Evolutionary conservation across 2,797 vertebrate genomes (phyloP).

Genomic region (Vireo griseus): DNA sequence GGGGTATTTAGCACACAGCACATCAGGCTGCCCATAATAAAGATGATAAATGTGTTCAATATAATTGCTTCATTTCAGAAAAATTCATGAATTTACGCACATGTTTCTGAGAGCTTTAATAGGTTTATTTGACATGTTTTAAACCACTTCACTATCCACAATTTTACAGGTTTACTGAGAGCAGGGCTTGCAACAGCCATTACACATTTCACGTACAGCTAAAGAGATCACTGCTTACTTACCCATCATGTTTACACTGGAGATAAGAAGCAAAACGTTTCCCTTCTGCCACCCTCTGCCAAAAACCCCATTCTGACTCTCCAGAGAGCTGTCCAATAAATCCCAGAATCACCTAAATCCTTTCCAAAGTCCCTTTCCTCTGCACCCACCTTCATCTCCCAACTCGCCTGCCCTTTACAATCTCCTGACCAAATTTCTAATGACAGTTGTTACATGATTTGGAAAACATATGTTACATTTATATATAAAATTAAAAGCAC

Average conservation of each 20-base stretch:
- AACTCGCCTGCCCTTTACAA: not conserved
- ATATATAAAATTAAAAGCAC: not conserved
- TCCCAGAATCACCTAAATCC: not conserved
- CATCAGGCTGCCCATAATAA: not conserved
- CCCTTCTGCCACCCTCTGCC: not conserved
- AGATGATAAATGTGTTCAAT: not conserved
- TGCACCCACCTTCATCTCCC: not conserved
- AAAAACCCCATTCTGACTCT: not conserved
- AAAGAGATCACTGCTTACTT: not conserved
- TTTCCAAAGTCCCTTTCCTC: not conserved
- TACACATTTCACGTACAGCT: not conserved
- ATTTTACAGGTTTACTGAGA: not conserved
- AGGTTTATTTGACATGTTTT: not conserved
- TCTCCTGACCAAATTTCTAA: not conserved
- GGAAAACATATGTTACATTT: not conserved
- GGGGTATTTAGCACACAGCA: not conserved
- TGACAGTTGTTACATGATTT: accelerated
- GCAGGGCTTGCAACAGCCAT: not conserved
- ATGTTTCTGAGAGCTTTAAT: not conserved
- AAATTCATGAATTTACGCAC: not conserved
- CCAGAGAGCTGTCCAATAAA: not conserved
- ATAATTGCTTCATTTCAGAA: not conserved
- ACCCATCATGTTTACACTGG: not conserved
- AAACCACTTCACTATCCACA: not conserved
- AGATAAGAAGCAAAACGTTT: not conserved